Base-by-base conservation (phyloP, 2,888 invertebrate species). In the Xanthia togata region DNA sequence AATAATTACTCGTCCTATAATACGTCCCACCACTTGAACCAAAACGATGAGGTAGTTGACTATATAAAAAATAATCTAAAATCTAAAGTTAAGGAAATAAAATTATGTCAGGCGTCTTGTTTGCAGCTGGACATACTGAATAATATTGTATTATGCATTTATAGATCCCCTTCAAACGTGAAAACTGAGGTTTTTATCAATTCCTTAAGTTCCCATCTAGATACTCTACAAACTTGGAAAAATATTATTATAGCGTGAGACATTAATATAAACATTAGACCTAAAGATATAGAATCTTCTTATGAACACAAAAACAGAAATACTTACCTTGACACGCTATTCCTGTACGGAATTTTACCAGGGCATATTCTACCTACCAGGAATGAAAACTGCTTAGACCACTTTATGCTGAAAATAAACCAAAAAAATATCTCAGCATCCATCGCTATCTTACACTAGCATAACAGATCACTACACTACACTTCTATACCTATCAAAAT, bases 391-490 rank as follows among this genome's bases (percentile, higher is more conserved):
- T 78, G 75, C 41, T 57, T 75, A 14, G 75, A 78, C 26, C n/a
- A n/a, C n/a, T n/a, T n/a, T n/a, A n/a, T n/a, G n/a, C n/a, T n/a
- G n/a, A n/a, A 76, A 60, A 31, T 68, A 14, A 65, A 76, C 4
- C 69, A 41, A 59, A n/a, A 35, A 35, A 76, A 65, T 6, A 23
- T 12, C 12, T 47, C 65, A 20, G 47, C 78, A 20, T 26, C 17
- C 14, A 78, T 75, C n/a, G 79, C 59, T 12, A 72, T 79, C 1
- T 14, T 79, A 76, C 4, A 76, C 76, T 20, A 69, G 53, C 5
- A 59, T 76, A 4, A 79, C 76, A 23, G 79, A 76, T 5, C 76
- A 79, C 26, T 72, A 23, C 14, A 79, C 76, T n/a, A n/a, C 63
- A 11, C 9, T 79, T 63, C 14, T 75, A 12, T 9, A 31, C 14